Percentiles rank a stretch among this genome's conserved stretches.
phyloP scores from a whole-genome alignment of 2,888 invertebrate species.

The Papilio demoleus region DNA sequence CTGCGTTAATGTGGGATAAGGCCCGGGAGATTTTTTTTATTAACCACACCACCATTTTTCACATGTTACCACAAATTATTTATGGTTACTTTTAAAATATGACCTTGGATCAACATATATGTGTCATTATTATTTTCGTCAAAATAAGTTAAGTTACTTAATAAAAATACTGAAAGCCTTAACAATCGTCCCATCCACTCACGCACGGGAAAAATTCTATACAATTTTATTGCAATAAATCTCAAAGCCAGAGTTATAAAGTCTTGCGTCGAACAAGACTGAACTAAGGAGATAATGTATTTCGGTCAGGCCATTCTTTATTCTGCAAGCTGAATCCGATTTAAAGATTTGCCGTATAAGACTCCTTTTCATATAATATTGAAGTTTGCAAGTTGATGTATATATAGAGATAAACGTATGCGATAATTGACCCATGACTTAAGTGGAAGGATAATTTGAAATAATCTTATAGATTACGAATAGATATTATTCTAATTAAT shows the following conservation, averaged over 20 bases:
- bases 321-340: constrained; percentile 50
- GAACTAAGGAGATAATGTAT: constrained; percentile 70
- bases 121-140: too few relatives aligned
- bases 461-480: constrained; percentile 38
- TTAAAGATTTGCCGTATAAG: constrained; percentile 45
- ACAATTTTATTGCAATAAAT: constrained; percentile 78
- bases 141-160: constrained; percentile 47
- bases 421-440: constrained; percentile 73
- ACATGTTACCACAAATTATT: too few relatives aligned
- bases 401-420: constrained; percentile 57
- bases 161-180: constrained; percentile 57
- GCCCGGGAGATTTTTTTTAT: too few relatives aligned
- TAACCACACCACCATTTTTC: too few relatives aligned
- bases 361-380: constrained; percentile 47
- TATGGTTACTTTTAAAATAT: too few relatives aligned
- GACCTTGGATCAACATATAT: too few relatives aligned
- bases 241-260: constrained; percentile 68
- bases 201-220: constrained; percentile 70
- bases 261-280: constrained; percentile 69
- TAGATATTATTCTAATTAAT: constrained; percentile 52
- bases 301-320: constrained; percentile 63
- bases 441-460: constrained; percentile 57
- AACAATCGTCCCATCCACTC: constrained; percentile 65
- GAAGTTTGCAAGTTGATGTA: constrained; percentile 47
- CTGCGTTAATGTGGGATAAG: too few relatives aligned